Evolutionary conservation across 2,888 invertebrate species (phyloP), one percentile per base, ranked within the genome.

Genomic region (Drosophila meridionalis): DNA sequence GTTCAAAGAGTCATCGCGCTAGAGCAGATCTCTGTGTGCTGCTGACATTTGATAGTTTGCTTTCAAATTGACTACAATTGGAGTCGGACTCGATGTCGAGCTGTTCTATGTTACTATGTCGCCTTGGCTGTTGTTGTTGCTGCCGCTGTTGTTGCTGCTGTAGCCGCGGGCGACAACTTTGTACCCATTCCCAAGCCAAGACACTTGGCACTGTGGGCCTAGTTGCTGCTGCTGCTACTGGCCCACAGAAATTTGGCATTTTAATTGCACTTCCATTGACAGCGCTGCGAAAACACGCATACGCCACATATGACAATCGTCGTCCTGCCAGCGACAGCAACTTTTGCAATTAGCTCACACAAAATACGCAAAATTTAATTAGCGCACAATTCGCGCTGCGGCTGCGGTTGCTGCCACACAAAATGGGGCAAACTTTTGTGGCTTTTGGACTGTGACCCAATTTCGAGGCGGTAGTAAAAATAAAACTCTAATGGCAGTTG

Each of bases 11-110:
- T 67, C 86, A 83, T 72, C 83, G 26, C 38, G 66, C 72, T 76
- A 79, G 52, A 50, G 61, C 55, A 57, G 62, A 77, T 66, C 60
- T 72, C 66, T 71, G 62, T 63, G 64, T 60, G 26, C 36, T 73
- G 75, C 88, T 86, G 90, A 86, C 90, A 86, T 89, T 87, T 90
- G 90, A 90, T 87, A 89, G 82, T 83, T 89, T 79, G 90, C 86
- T 87, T 90, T 89, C 86, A 90, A 90, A 87, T 90, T 83, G 89
- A 76, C 82, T 78, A 81, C 89, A 86, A 90, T 90, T 83, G 87
- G 61, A 76, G 67, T 57, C 73, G 40, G 58, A 62, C 45, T 59
- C 55, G 58, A 65, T 61, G 69, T 56, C 42, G 55, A 36, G 38
- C 14, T 56, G 74, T 86, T 84, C 88, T 78, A 72, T 83, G 84